phyloP scores from a whole-genome alignment of 2,888 invertebrate genomes.

The Eretmocerus hayati region DNA sequence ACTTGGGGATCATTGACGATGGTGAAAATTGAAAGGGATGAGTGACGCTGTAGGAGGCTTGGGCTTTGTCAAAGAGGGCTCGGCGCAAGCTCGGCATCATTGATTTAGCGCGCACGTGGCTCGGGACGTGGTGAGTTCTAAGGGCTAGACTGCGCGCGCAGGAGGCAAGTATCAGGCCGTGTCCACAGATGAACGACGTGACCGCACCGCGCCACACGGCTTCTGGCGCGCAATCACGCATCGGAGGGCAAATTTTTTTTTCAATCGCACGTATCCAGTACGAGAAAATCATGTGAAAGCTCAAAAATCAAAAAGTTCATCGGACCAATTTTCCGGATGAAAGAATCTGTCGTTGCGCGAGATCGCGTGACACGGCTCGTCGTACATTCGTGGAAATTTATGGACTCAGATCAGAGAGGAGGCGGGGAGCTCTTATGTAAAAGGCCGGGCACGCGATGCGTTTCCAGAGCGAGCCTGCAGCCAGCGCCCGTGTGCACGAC shows the following conservation, averaged over 20 bases:
- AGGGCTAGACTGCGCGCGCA: not conserved
- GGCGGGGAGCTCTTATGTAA: constrained; percentile 23
- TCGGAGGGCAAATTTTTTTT: too few relatives aligned
- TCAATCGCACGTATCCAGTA: too few relatives aligned
- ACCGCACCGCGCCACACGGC: not conserved
- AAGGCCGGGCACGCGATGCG: constrained; percentile 18
- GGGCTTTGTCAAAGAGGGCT: too few relatives aligned
- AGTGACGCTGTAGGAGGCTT: too few relatives aligned
- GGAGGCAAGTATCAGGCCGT: not conserved
- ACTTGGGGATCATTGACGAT: too few relatives aligned
- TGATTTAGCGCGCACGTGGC: constrained; percentile 41
- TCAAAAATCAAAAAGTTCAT: too few relatives aligned
- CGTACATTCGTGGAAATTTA: constrained; percentile 37
- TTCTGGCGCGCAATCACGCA: not conserved
- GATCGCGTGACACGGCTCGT: constrained; percentile 11
- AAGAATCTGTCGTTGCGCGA: too few relatives aligned
- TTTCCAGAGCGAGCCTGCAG: constrained; percentile 16
- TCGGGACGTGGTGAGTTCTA: too few relatives aligned
- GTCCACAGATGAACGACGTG: not conserved
- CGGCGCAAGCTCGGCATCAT: constrained; percentile 45
- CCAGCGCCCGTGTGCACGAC: constrained; percentile 1
- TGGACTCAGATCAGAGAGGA: constrained; percentile 13
- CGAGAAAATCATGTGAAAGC: too few relatives aligned
- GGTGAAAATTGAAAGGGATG: too few relatives aligned
- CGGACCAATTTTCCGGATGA: too few relatives aligned